Evolutionary conservation across 2,113 vertebrate species (phyloP).

Genomic region (Cebus imitator): DNA sequence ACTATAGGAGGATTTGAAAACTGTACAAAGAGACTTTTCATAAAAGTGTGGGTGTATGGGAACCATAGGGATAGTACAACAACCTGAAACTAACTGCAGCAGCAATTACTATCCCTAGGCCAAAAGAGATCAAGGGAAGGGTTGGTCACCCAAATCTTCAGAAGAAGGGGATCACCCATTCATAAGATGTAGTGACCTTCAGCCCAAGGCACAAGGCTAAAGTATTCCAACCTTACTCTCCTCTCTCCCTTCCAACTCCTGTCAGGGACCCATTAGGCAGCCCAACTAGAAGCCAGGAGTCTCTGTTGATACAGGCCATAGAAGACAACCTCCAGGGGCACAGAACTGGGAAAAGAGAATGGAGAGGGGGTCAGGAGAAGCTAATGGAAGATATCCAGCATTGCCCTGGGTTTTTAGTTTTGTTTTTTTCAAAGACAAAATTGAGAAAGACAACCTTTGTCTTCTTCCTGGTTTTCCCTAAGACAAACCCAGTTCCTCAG

Average conservation of each 20-base stretch:
- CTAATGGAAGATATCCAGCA: not conserved
- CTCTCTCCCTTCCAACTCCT: not conserved
- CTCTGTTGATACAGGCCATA: not conserved
- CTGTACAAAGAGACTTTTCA: not conserved
- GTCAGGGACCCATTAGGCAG: not conserved
- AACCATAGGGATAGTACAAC: not conserved
- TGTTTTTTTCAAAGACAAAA: not conserved
- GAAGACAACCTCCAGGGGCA: not conserved
- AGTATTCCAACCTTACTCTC: not conserved
- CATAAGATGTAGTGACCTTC: not conserved
- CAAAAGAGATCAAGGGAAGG: not conserved
- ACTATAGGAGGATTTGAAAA: not conserved
- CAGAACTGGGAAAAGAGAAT: not conserved
- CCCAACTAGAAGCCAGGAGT: not conserved
- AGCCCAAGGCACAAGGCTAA: not conserved
- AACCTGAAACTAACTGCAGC: not conserved
- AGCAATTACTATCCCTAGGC: not conserved
- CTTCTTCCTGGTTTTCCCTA: not conserved
- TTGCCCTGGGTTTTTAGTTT: not conserved
- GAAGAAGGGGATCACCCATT: not conserved
- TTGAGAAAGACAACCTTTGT: not conserved
- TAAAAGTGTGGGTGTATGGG: not conserved
- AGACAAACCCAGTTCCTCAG: not conserved
- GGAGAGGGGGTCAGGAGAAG: not conserved
- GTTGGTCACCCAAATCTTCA: not conserved